These are phyloP conservation scores for Lanistes nyassanus DNA, from an alignment of 1,140 invertebrate genomes.

Conservation along the genomic window DNA sequence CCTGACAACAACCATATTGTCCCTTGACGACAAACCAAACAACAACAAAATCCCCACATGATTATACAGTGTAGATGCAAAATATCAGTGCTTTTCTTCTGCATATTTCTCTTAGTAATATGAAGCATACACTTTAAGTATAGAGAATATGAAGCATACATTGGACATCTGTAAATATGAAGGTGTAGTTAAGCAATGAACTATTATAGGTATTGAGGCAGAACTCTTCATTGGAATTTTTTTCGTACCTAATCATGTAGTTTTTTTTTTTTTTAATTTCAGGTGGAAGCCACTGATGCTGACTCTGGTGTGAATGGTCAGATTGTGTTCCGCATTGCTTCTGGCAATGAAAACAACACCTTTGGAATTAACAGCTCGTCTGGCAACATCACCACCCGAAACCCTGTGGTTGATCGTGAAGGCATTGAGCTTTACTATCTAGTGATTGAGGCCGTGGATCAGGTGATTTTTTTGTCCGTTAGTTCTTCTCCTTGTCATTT, in stretches of 20 bases:
- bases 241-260: not conserved
- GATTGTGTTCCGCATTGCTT: slow-evolving; percentile 79
- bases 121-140: too few species aligned
- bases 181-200: too few species aligned
- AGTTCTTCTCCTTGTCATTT: too few species aligned
- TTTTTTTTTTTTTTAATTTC: not conserved
- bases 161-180: too few species aligned
- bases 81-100: too few species aligned
- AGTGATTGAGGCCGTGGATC: slow-evolving; percentile 86
- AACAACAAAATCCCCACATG: too few species aligned
- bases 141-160: too few species aligned
- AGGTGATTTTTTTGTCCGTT: slow-evolving; percentile 74
- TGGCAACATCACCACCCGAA: slow-evolving; percentile 85
- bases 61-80: too few species aligned
- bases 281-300: slow-evolving; percentile 59
- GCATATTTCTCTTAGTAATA: too few species aligned
- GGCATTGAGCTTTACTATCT: slow-evolving; percentile 84
- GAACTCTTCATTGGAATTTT: not conserved
- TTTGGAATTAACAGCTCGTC: slow-evolving; percentile 84
- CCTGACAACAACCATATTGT: too few species aligned
- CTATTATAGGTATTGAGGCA: not conserved
- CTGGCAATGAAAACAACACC: slow-evolving; percentile 63
- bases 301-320: slow-evolving; percentile 89
- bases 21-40: too few species aligned
- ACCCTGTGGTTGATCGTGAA: slow-evolving; percentile 86